A percentile compares a stretch with the other conserved stretches of the same genome.
These are phyloP conservation scores for Eudyptes chrysolophus DNA, from an alignment of 2,113 vertebrate species.

Conservation along the genomic window DNA sequence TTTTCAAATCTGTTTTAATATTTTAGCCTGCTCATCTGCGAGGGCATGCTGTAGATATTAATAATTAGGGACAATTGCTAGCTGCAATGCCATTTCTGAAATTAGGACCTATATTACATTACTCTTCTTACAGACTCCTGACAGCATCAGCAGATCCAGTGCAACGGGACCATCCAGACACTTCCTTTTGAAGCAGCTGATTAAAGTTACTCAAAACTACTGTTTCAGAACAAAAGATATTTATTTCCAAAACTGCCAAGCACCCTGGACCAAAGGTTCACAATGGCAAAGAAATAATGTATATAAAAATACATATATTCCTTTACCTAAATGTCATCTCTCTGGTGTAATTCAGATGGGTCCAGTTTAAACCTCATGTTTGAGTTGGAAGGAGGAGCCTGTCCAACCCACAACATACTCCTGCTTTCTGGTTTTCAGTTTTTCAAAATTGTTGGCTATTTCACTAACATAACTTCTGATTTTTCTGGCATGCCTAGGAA, in stretches of 20 bases:
- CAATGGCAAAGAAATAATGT: not conserved
- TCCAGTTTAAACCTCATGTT: not conserved
- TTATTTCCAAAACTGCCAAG: not conserved
- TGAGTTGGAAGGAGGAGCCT: not conserved
- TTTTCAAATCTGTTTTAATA: not conserved
- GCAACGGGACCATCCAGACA: not conserved
- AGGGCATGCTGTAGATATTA: not conserved
- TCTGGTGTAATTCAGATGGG: not conserved
- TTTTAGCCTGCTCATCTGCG: not conserved
- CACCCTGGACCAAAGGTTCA: not conserved
- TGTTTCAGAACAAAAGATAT: not conserved
- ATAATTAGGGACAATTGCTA: not conserved
- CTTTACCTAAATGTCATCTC: not conserved
- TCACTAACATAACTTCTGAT: not conserved
- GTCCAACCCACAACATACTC: not conserved
- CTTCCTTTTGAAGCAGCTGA: not conserved
- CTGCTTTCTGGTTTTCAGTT: not conserved
- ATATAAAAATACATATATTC: not conserved
- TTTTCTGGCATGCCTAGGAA: not conserved
- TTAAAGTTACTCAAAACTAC: not conserved
- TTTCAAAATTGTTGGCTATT: not conserved
- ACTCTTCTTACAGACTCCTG: not conserved
- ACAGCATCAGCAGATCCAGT: not conserved
- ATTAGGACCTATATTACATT: not conserved
- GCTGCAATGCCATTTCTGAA: not conserved